Evolutionary conservation across 2,888 invertebrate genomes (phyloP).

Genomic region (Anagyrus pseudococci): DNA sequence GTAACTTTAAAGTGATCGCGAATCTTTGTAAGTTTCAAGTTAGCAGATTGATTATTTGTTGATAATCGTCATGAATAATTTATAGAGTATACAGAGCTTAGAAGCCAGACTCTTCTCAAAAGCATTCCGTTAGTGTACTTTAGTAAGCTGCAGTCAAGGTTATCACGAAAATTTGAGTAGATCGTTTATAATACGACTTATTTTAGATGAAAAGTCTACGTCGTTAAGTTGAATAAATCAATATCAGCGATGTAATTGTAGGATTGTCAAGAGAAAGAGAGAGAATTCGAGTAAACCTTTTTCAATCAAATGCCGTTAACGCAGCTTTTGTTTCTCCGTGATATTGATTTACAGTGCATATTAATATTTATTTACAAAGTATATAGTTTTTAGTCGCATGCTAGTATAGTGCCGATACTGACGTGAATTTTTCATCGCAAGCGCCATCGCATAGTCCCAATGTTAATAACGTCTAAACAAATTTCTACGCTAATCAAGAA

Average conservation of each 20-base stretch:
- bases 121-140: no score
- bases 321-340: neutral
- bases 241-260: constrained; percentile 15
- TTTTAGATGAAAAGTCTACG: neutral
- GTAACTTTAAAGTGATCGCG: no score
- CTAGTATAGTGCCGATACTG: neutral
- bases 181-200: constrained; percentile 15
- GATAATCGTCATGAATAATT: no score
- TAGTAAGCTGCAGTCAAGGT: neutral
- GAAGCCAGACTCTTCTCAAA: no score
- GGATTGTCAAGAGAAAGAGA: neutral
- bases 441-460: no score
- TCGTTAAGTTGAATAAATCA: constrained; percentile 12
- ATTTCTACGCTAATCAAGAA: neutral
- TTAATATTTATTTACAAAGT: constrained; percentile 10
- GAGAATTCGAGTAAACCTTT: neutral
- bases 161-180: constrained; percentile 40
- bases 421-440: constrained; percentile 13
- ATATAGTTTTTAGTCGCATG: no score
- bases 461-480: no score
- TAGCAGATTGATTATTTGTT: no score
- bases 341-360: constrained; percentile 12
- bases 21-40: no score
- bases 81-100: no score
- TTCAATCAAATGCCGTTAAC: no score